Base-by-base conservation (phyloP, 2,888 invertebrate genomes). In the Stenodera caucasica region DNA sequence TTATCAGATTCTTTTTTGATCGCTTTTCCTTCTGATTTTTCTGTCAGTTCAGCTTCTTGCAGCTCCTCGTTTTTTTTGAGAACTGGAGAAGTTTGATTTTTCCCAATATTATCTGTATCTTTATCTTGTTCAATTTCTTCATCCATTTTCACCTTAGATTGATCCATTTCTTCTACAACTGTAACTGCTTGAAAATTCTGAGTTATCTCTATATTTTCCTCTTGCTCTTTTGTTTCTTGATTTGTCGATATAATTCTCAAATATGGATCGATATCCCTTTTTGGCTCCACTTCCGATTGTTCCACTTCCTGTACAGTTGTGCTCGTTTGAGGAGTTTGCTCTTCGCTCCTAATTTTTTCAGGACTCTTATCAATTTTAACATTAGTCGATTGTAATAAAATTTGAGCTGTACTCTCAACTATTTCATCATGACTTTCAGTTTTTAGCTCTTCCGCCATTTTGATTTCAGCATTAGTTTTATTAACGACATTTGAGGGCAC, bases 341-440 rank as follows among this genome's bases (percentile, higher is more conserved):
- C 11, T 15, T 37, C 9, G 3, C 15, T 15, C 15, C 12, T 4
- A n/a, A 11, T 26, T n/a, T 62, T 29, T n/a, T 18, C 55, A 53
- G 35, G 53, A n/a, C 15, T 23, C 11, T 62, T 29, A 30, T 29
- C 45, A 32, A 29, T 58, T 61, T 55, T 58, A 49, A 57, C 6
- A 21, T 45, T 11, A 2, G 12, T 30, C 23, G 15, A 51, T 23
- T 61, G n/a, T 33, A 69, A 49, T 8, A 60, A 52, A 61, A 70
- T 70, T 9, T 60, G 61, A 7, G 72, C 68, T 21, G 62, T 67
- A 56, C 70, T 70, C 61, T 72, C 69, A 8, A 67, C 15, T 12
- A 67, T 18, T 8, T 67, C 64, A 40, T 65, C 54, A 15, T 53
- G 2, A 21, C 21, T 45, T 7, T 18, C 21, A 21, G 0, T 11